A percentile compares a stretch with the other conserved stretches of the same genome.
phyloP scores from a whole-genome alignment of 1,140 invertebrate species.

The Eueides isabella region DNA sequence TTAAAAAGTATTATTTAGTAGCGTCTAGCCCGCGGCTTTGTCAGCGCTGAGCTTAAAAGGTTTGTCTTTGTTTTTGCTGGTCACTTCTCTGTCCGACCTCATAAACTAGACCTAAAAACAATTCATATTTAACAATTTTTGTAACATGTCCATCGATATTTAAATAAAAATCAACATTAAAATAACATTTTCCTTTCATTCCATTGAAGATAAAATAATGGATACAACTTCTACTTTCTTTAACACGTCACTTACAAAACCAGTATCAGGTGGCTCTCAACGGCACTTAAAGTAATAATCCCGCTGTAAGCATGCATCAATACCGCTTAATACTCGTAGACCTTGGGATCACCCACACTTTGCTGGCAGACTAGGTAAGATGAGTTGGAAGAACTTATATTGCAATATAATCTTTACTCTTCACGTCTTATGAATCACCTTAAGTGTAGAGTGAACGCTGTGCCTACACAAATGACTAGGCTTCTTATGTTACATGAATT shows the following conservation, averaged over 20 bases:
- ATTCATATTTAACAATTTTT: background rate
- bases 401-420: slow-evolving; percentile 33
- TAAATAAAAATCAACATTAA: background rate
- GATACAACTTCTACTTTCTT: slow-evolving; percentile 25
- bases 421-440: slow-evolving; percentile 3
- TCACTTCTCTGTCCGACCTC: slow-evolving; percentile 12
- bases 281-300: slow-evolving; percentile 41
- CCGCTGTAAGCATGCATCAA: slow-evolving; percentile 41
- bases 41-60: slow-evolving; percentile 22
- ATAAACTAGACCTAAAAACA: background rate
- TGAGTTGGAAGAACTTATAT: slow-evolving; percentile 27
- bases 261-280: slow-evolving; percentile 36
- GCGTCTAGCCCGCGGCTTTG: slow-evolving; percentile 41
- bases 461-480: slow-evolving; percentile 20
- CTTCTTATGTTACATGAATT: slow-evolving; percentile 33
- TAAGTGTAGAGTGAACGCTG: background rate
- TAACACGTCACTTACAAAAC: slow-evolving; percentile 33
- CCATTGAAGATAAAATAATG: slow-evolving; percentile 17
- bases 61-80: slow-evolving; percentile 29
- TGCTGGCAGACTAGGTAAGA: slow-evolving; percentile 26
- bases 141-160: background rate
- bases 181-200: slow-evolving; percentile 10
- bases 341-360: slow-evolving; percentile 44
- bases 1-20: slow-evolving; percentile 49
- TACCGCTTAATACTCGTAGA: slow-evolving; percentile 42